phyloP scores from a whole-genome alignment of 2,797 vertebrate genomes.

The Apogon talboti region DNA sequence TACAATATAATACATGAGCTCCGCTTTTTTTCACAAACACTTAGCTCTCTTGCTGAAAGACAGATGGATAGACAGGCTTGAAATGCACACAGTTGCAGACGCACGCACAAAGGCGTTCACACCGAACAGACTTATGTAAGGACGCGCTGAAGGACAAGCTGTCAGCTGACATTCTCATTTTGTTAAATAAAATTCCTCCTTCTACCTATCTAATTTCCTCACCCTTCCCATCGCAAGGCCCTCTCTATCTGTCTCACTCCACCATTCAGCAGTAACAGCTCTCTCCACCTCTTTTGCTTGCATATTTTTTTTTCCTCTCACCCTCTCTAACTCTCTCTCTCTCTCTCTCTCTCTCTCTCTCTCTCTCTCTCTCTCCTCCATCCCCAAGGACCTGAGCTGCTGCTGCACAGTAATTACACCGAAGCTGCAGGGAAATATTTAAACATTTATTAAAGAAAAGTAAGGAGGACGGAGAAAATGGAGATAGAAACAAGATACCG shows the following conservation, averaged over 20 bases:
- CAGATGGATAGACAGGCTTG: constrained; percentile 43
- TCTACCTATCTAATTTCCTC: constrained; percentile 65
- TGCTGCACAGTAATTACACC: constrained; percentile 81
- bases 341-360: constrained; percentile 30
- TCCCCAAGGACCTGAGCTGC: constrained; percentile 72
- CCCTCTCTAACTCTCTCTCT: constrained; percentile 30
- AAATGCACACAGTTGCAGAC: constrained; percentile 24
- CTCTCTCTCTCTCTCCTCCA: constrained; percentile 22
- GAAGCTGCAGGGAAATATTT: constrained; percentile 77
- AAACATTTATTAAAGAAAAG: constrained; percentile 85
- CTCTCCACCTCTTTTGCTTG: constrained; percentile 52
- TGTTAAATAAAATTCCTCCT: constrained; percentile 61
- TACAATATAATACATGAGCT: constrained; percentile 10
- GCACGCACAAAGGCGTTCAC: constrained; percentile 14
- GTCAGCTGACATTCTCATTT: constrained; percentile 64
- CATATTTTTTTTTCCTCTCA: constrained; percentile 4
- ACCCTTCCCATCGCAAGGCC: constrained; percentile 47
- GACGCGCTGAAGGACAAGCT: constrained; percentile 67
- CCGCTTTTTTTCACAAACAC: constrained; percentile 11
- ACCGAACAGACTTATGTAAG: constrained; percentile 57
- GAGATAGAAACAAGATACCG: constrained; percentile 70
- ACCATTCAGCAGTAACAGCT: constrained; percentile 53
- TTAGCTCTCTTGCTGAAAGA: constrained; percentile 17
- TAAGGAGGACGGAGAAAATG: constrained; percentile 70
- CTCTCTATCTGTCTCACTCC: constrained; percentile 51